Base-by-base conservation (phyloP, 2,113 vertebrate genomes). In the Pteropus alecto region DNA sequence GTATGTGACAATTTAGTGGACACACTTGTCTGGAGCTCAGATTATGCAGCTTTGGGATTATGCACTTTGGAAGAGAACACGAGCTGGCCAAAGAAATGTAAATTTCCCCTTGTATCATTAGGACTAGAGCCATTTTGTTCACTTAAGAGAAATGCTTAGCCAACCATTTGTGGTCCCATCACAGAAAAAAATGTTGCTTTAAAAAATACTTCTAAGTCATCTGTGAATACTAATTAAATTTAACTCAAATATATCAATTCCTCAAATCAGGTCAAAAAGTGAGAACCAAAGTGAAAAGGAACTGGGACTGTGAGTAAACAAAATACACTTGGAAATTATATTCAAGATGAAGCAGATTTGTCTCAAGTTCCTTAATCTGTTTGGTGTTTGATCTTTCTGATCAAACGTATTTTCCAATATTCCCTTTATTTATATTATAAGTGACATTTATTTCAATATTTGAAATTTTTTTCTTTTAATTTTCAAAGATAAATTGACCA, bases 381-480 rank as follows among this genome's bases (percentile, higher is more conserved):
- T 61, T 43, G 6, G 5, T 30, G 11, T 28, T 58, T 60, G 2
- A 77, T 68, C 48, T 90, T 84, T 74, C 58, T 73, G 46, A 92
- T 38, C 30, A 56, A 58, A 76, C 48, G 21, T 54, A 87, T 30
- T 87, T 84, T 70, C 19, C 15, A 63, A 21, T 77, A 65, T 86
- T 79, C 90, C 46, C 14, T 46, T 71, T 18, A 35, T 70, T 74
- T 63, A 63, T 35, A 73, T 87, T 93, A 94, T 24, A 68, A 79
- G 30, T 54, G 10, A 56, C 61, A 24, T 63, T 87, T 78, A 6
- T 38, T 58, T 61, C 87, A 79, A n/a, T 11, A 28, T 4, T 30
- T 70, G 5, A 24, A 51, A 51, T 35, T 19, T 86, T 73, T 71
- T 76, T 46, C 8, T 28, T 77, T 79, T 81, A 65, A 73, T 61